A percentile compares a stretch with the other conserved stretches of the same genome.
These are phyloP conservation scores for Masnerella sp. DNA, from an alignment of 2,888 invertebrate species.

Conservation along the genomic window DNA sequence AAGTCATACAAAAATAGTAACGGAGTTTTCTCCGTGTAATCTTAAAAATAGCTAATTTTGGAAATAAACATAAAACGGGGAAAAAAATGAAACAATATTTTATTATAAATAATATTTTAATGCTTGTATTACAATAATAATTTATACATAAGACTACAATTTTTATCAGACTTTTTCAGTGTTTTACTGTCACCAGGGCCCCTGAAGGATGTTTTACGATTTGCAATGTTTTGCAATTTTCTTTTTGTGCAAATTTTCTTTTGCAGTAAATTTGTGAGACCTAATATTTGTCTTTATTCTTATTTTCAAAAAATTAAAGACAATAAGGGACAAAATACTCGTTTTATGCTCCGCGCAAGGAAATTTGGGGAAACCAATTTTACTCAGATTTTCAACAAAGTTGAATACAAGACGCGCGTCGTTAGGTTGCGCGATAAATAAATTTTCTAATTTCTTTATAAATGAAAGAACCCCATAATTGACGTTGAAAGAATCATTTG, in stretches of 20 bases:
- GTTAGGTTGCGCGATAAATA: neutral
- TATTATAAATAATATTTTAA: too few species aligned
- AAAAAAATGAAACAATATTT: too few species aligned
- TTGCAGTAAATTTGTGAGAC: neutral
- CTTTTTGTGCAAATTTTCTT: constrained; percentile 1
- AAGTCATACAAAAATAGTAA: too few species aligned
- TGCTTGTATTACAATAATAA: too few species aligned
- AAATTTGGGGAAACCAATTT: neutral
- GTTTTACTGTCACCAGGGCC: too few species aligned
- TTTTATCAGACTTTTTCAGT: too few species aligned
- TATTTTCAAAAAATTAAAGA: neutral
- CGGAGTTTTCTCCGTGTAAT: too few species aligned
- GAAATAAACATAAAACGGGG: too few species aligned
- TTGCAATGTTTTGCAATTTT: constrained; percentile 2
- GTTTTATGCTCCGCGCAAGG: neutral
- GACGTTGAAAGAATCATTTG: neutral
- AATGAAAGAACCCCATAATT: neutral
- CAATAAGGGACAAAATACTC: neutral
- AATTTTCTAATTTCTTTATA: neutral
- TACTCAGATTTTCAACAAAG: neutral
- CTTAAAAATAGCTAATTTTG: too few species aligned
- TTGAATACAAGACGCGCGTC: neutral
- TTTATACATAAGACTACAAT: too few species aligned
- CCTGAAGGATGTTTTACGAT: neutral
- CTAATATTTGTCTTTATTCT: neutral